Base-by-base conservation (phyloP, 2,888 invertebrate species). In the Drosophila recens region DNA sequence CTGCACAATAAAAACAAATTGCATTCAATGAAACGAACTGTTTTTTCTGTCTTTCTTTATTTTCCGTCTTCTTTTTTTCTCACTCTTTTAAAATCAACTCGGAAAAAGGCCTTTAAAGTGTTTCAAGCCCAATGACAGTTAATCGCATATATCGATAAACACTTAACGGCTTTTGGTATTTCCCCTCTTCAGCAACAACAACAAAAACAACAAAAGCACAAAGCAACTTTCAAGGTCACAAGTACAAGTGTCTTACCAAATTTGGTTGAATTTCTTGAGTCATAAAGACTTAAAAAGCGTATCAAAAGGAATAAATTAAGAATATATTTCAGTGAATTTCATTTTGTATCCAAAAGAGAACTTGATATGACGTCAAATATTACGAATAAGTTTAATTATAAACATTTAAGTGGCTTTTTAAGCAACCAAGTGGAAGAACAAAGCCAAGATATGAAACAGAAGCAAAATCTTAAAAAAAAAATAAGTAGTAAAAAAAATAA, bases 1-100 rank as follows among this genome's bases (percentile, higher is more conserved):
- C 72, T 71, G 67, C 75, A 77, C 77, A 81, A 76, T 72, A 83
- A 79, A 80, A 69, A 61, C 73, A 76, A 76, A 76, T 76, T 76
- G 75, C 76, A 76, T 58, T 76, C 75, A 76, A 76, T 75, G 76
- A 72, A 75, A 75, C 53, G 53, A 43, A 42, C 30, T 33, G 49
- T 48, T 15, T 33, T 45, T 27, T 27, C 27, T 27, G 27, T 27
- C 27, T 27, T 23, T 23, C 23, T 23, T 23, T 23, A 23, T 23
- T 4, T 23, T 0, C 4, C 10, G 11, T 30, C 5, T 30, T 45
- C 3, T 38, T 3, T 11, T 11, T 53, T 30, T 27, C 4, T n/a
- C n/a, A 15, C 4, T 34, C 34, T 17, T 34, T 49, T 23, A n/a
- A 23, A 23, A n/a, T 27, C 23, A 8, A 8, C 6, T 8, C 6